Conservation (phyloP, 2,797 vertebrate species). For the Yasuhikotakia modesta region DNA sequence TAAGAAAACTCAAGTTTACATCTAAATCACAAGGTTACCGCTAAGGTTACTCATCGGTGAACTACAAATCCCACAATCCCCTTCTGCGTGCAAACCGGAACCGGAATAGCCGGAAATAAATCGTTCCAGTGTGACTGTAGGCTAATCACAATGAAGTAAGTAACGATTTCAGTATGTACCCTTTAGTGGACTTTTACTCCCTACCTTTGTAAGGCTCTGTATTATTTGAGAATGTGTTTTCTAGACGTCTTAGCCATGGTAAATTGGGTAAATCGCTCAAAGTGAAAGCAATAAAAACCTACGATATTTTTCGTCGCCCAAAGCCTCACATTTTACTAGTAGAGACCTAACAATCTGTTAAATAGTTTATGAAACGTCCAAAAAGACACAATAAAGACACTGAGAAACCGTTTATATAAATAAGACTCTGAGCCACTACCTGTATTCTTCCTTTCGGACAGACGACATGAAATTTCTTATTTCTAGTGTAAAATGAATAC, state of each 20-base stretch:
- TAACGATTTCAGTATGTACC: background rate
- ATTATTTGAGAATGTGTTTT: background rate
- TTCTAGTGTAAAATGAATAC: too few relatives aligned
- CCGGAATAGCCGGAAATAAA: background rate
- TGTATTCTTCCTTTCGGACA: too few relatives aligned
- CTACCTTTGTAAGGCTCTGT: background rate
- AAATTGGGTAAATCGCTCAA: background rate
- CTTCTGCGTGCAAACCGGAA: background rate
- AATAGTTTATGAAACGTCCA: background rate
- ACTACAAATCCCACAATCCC: slow-evolving; percentile 40
- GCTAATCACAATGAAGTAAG: slow-evolving; percentile 48
- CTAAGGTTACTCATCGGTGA: background rate
- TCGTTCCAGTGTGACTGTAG: background rate
- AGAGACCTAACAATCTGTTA: too few relatives aligned
- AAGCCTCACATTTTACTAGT: background rate
- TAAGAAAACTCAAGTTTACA: background rate
- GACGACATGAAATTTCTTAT: too few relatives aligned
- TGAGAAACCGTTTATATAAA: too few relatives aligned
- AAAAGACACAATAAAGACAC: background rate
- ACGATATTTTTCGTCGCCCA: background rate
- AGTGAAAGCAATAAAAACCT: too few relatives aligned
- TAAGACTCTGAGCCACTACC: too few relatives aligned
- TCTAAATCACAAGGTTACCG: background rate
- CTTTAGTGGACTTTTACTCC: background rate
- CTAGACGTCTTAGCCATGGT: background rate